A percentile compares a stretch with the other conserved stretches of the same genome.
phyloP scores from a whole-genome alignment of 2,888 invertebrate genomes.

The Argyra leucocephala region DNA sequence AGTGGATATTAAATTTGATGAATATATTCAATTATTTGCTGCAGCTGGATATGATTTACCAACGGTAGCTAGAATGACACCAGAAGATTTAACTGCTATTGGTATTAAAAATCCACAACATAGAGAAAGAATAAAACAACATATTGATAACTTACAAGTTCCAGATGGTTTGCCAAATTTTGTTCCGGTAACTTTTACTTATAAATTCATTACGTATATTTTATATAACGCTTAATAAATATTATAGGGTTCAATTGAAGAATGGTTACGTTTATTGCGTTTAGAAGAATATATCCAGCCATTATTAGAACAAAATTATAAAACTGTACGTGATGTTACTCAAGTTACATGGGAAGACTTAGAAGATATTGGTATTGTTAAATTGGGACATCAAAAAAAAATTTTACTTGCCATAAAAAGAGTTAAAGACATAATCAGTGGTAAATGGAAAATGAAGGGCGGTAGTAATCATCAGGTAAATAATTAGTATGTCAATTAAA shows the following conservation, averaged over 20 bases:
- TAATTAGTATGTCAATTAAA: neutral
- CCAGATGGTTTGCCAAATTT: slow-evolving; percentile 92
- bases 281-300: slow-evolving; percentile 88
- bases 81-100: slow-evolving; percentile 82
- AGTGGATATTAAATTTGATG: slow-evolving; percentile 84
- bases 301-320: slow-evolving; percentile 85
- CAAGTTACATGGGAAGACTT: slow-evolving; percentile 98
- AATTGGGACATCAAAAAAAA: slow-evolving; percentile 96
- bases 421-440: slow-evolving; percentile 84
- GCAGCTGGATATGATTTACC: slow-evolving; percentile 95
- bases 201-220: neutral
- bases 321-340: slow-evolving; percentile 85
- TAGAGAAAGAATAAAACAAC: slow-evolving; percentile 88
- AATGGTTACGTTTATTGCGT: slow-evolving; percentile 85
- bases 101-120: slow-evolving; percentile 96
- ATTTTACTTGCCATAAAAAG: slow-evolving; percentile 92
- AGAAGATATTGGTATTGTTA: slow-evolving; percentile 91
- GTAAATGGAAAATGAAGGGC: slow-evolving; percentile 56
- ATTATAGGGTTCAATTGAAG: slow-evolving; percentile 75
- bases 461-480: slow-evolving; percentile 37
- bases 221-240: too few species aligned
- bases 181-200: slow-evolving; percentile 58
- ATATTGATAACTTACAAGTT: slow-evolving; percentile 88
- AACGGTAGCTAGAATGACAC: slow-evolving; percentile 97
- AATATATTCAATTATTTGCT: slow-evolving; percentile 86